Base-by-base conservation (phyloP, 2,113 vertebrate species). In the Protobothrops mucrosquamatus region DNA sequence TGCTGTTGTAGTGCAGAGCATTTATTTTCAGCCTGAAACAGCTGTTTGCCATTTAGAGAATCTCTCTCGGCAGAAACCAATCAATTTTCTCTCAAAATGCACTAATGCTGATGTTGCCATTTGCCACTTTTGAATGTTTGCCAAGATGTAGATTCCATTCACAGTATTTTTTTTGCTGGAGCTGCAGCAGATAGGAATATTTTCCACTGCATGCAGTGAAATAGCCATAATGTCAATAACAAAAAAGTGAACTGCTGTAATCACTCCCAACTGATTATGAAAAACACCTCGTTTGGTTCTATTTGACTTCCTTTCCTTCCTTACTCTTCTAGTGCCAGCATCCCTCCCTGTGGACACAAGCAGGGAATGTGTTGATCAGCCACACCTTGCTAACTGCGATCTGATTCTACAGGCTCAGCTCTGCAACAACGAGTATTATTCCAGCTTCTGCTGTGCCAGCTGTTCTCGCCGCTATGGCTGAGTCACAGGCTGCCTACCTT, bases 391-490 rank as follows among this genome's bases (percentile, higher is more conserved):
- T 95, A 99, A 99, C 97, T 99, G 99, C 61, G 97, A 97, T 23
- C 97, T 99, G 95, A 99, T 99, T 39, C 96, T 99, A 64, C 98
- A 98, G 94, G 99, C 99, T 90, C 98, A 98, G 46, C 98, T 99
- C 54, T 99, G 99, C 96, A 92, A 96, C 86, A 99, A 98, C 2
- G 96, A 97, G 0, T 99, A 99, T 94, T 99, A 99, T 93, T 98
- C 98, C 95, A 98, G 98, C 93, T 99, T 99, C 98, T 99, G 99
- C 97, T 99, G 99, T 0, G 98, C 99, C 93, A 99, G 98, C 97
- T 99, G 99, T 0, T 95, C 98, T 92, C 97, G 95, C 15, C 95
- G 97, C 22, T 96, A 55, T 3, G 91, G 91, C 91, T 92, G 87
- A 92, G 5, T 8, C 34, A 43, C 59, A 29, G 39, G 87, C 51